phyloP scores from a whole-genome alignment of 1,140 invertebrate species.

The Cotesia chilonis region DNA sequence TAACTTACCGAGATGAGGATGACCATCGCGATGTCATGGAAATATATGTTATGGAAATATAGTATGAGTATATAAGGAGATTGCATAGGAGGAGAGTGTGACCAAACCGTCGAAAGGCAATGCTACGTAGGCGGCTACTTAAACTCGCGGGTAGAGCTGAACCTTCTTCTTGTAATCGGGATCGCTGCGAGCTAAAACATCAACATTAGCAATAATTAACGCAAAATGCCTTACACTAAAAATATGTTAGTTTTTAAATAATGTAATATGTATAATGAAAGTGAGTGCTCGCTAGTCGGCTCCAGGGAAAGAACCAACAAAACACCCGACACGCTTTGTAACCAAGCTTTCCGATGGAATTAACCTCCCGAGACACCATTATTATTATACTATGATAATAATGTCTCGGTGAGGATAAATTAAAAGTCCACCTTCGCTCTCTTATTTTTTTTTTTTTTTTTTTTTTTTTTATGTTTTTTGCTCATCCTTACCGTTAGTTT shows the following conservation, averaged over 20 bases:
- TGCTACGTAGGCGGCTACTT: slow-evolving; percentile 11
- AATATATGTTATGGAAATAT: no score
- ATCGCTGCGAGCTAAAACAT: slow-evolving; percentile 1
- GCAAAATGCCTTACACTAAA: background rate
- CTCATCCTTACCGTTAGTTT: no score
- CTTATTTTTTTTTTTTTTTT: background rate
- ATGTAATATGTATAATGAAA: background rate
- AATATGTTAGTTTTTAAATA: background rate
- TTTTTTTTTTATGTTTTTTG: background rate
- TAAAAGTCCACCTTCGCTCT: slow-evolving; percentile 5
- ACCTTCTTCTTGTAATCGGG: background rate
- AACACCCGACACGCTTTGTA: slow-evolving; percentile 21
- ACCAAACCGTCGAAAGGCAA: background rate
- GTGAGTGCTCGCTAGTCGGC: background rate
- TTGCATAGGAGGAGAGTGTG: slow-evolving; percentile 3
- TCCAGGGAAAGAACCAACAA: background rate
- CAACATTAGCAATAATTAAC: background rate
- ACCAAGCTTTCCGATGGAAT: slow-evolving; percentile 19
- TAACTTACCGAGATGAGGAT: slow-evolving; percentile 24
- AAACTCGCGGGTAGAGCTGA: background rate
- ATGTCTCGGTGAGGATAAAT: slow-evolving; percentile 3
- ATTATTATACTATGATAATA: slow-evolving; percentile 27
- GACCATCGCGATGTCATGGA: no score
- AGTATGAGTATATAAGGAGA: slow-evolving; percentile 29
- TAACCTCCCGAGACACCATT: slow-evolving; percentile 22